Base-by-base conservation (phyloP, 2,113 vertebrate genomes). In the Brachypodius melanocephalos region DNA sequence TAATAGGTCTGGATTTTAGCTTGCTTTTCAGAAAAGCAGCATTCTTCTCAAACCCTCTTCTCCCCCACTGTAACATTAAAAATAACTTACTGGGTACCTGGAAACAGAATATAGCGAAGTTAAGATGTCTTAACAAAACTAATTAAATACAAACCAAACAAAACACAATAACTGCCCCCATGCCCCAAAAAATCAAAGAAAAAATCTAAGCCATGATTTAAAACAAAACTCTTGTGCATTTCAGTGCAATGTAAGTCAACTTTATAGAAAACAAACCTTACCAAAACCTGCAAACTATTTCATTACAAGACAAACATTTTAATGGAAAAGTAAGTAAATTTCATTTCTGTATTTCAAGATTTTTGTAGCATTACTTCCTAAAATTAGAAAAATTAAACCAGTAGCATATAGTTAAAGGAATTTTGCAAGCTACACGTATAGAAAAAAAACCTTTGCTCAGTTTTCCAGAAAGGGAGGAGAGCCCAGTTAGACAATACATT, bases 1-100 rank as follows among this genome's bases (percentile, higher is more conserved):
- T 91, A 89, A 74, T 67, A 63, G 9, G 57, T 36, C 71, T 95
- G 66, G 40, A 91, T 79, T 88, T 73, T 48, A 90, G 66, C 67
- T 11, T 65, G 38, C 48, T 66, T 68, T 85, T 89, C 42, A 73
- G 84, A 76, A 94, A 90, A 76, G 52, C 36, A 72, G 57, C 14
- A 8, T 61, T 69, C n/a, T 84, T 66, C 51, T 85, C 55, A 89
- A 74, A 77, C 26, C 4, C 46, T 66, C 49, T 54, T 79, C 1
- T 5, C 17, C 19, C 10, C 62, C 59, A 46, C 7, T 8, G 14
- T 45, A 76, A 49, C 17, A 65, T 29, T 40, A 73, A 90, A 55
- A n/a, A 4, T 18, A 86, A 69, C 19, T 55, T 81, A 34, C 3
- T 11, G 11, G 26, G 61, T 43, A 78, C 5, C 8, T 83, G 25